Conservation (phyloP, 1,140 invertebrate species). For the Eriocheir sinensis region DNA sequence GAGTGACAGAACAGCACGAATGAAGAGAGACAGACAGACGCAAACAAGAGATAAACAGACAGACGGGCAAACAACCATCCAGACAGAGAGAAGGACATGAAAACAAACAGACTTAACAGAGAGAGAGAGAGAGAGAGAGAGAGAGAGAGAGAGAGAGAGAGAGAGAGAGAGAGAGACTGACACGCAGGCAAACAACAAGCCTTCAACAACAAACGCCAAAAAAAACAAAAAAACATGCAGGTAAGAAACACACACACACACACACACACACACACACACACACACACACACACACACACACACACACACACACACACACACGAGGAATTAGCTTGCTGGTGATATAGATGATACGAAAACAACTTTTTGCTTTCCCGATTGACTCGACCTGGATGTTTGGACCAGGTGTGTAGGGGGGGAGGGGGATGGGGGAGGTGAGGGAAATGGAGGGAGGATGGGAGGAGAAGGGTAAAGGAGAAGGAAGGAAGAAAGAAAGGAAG, state of each 20-base stretch:
- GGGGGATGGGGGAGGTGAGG: neutral
- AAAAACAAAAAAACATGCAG: no score
- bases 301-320: constrained; percentile 4
- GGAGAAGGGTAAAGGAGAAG: neutral
- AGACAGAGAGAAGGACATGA: neutral
- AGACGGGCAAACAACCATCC: neutral
- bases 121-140: neutral
- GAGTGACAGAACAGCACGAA: neutral
- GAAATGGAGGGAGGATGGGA: neutral
- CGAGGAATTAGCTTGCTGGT: constrained; percentile 1
- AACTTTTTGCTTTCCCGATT: constrained; percentile 13
- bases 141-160: neutral
- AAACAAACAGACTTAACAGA: neutral
- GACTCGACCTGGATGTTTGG: neutral
- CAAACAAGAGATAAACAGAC: no score
- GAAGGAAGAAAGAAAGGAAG: neutral
- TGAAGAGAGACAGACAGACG: neutral
- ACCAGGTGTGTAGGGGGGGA: neutral
- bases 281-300: constrained; percentile 20
- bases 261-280: constrained; percentile 4
- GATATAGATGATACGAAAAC: neutral
- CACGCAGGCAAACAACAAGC: no score
- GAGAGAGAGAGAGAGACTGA: neutral
- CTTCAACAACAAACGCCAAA: no score
- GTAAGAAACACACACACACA: neutral